phyloP scores from a whole-genome alignment of 2,888 invertebrate genomes.

The Blera fallax region DNA sequence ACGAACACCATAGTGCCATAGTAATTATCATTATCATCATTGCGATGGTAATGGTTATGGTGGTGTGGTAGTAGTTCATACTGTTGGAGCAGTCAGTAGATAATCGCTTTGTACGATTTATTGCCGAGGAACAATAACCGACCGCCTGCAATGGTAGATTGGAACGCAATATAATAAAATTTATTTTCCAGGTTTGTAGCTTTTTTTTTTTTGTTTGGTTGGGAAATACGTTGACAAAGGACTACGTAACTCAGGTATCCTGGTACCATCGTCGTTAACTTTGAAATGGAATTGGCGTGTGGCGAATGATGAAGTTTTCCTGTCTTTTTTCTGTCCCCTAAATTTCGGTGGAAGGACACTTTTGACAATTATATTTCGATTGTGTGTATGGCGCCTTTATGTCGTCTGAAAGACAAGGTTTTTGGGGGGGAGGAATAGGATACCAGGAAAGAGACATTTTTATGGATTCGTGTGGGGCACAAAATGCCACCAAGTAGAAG shows the following conservation, averaged over 20 bases:
- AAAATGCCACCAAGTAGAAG: constrained; percentile 4
- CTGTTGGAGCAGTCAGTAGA: not conserved
- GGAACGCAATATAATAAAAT: constrained; percentile 11
- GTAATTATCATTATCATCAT: constrained; percentile 46
- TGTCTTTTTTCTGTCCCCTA: not conserved
- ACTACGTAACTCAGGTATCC: constrained; percentile 31
- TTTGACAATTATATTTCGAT: constrained; percentile 23
- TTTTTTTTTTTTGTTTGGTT: not conserved
- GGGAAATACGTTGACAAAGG: not conserved
- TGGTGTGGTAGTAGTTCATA: not conserved
- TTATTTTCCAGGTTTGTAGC: not conserved
- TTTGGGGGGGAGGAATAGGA: not conserved
- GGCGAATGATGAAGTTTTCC: not conserved
- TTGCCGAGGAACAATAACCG: constrained; percentile 22
- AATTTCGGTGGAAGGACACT: constrained; percentile 33
- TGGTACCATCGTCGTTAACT: constrained; percentile 21
- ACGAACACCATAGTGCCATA: constrained; percentile 32
- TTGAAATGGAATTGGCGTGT: constrained; percentile 27
- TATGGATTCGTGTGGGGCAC: not conserved
- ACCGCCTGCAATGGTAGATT: constrained; percentile 17
- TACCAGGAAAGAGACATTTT: not conserved
- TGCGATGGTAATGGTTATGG: not conserved
- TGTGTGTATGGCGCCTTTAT: constrained; percentile 16
- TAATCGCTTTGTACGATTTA: constrained; percentile 51
- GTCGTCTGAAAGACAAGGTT: not conserved